Evolutionary conservation across 2,797 vertebrate genomes (phyloP), one percentile per base, ranked within the genome.

Genomic region (Balearica regulorum): DNA sequence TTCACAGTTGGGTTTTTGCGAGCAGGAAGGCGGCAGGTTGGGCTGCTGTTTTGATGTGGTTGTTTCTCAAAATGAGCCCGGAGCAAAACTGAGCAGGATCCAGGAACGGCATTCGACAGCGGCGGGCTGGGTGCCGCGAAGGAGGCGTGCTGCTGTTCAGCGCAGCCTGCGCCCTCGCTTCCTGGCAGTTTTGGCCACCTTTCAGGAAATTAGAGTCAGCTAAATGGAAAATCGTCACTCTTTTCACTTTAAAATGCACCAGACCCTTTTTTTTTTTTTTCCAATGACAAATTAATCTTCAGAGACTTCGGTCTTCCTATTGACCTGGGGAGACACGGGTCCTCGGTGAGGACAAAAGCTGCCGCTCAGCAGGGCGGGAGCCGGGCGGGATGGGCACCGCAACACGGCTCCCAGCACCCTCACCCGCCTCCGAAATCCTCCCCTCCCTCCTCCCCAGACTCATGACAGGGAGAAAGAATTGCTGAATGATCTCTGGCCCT

Each of bases 381-480:
- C 48, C 39, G 39, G 39, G 39, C 39, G 11, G 29, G 15, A 78
- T 0, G 0, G 87, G 17, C 79, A 80, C 39, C 31, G 2, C 64
- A 15, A 0, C 0, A 9, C 7, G 5, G 60, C 73, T 72, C 78
- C 81, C 44, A 2, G 22, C 33, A 87, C 41, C 41, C 35, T 54
- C 55, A 33, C 5, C 29, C 7, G 4, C 37, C 48, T 65, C 66
- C 16, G 2, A 80, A 71, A 43, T 11, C 64, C 29, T 88, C 13
- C 65, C 72, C 48, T 49, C 69, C 48, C 54, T 92, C 33, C 66
- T 80, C 37, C 49, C 76, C 79, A 1, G 21, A 25, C 29, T 55
- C 80, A 35, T 73, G 84, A 87, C 90, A 93, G 62, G 58, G 35
- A 96, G 70, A 46, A 82, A 92, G 43, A 82, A 91, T 77, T 85